phyloP scores from a whole-genome alignment of 2,888 invertebrate genomes.

The Neoscelio sp. region DNA sequence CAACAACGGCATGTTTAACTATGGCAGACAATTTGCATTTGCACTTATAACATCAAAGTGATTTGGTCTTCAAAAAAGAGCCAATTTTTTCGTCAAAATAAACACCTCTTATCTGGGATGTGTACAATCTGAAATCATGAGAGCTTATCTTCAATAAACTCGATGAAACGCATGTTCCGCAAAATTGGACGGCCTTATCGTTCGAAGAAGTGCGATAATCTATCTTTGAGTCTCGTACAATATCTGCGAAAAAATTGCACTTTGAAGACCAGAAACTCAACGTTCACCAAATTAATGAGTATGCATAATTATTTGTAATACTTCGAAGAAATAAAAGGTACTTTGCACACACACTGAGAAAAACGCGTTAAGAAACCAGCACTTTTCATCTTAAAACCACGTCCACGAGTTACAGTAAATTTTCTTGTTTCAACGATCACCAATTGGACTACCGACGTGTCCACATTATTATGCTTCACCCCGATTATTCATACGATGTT shows the following conservation, averaged over 20 bases:
- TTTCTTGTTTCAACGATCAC: too few relatives aligned
- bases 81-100: constrained; percentile 5
- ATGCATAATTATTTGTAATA: constrained; percentile 42
- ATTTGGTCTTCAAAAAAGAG: neutral
- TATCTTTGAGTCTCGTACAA: constrained; percentile 4
- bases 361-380: too few relatives aligned
- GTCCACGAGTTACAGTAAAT: too few relatives aligned
- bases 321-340: constrained; percentile 23
- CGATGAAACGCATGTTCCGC: neutral
- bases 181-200: constrained; percentile 27
- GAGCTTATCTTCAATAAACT: constrained; percentile 29
- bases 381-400: too few relatives aligned
- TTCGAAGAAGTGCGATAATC: constrained; percentile 25
- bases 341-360: constrained; percentile 22
- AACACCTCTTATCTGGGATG: constrained; percentile 19
- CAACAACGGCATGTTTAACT: neutral
- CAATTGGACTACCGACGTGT: too few relatives aligned
- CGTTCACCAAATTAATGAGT: constrained; percentile 27
- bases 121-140: constrained; percentile 19
- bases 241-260: neutral
- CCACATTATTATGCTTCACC: too few relatives aligned
- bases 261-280: constrained; percentile 5
- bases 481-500: too few relatives aligned
- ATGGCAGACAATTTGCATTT: constrained; percentile 9
- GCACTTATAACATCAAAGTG: too few relatives aligned